Base-by-base conservation (phyloP, 2,888 invertebrate genomes). In the Bugula neritina region DNA sequence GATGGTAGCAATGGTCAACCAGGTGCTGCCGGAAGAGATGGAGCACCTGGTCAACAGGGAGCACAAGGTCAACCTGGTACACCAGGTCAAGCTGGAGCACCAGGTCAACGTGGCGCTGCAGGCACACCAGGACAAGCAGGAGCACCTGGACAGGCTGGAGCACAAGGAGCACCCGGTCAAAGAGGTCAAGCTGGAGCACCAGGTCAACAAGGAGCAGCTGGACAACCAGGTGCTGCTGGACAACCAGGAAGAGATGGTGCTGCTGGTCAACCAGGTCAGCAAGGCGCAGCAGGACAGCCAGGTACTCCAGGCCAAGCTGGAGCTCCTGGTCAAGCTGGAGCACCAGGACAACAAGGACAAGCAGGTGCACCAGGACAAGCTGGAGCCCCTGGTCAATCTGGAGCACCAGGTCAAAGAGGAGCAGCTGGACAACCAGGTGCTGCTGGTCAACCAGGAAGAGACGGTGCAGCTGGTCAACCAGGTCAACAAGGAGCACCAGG, bases 11-110 rank as follows among this genome's bases (percentile, higher is more conserved):
- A n/a, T n/a, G n/a, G n/a, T n/a, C n/a, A n/a, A n/a, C n/a, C n/a
- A n/a, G n/a, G n/a, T n/a, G n/a, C n/a, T n/a, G n/a, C n/a, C n/a
- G n/a, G n/a, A n/a, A n/a, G n/a, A n/a, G n/a, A n/a, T n/a, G n/a
- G n/a, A n/a, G n/a, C n/a, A n/a, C n/a, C n/a, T 55, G 73, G 73
- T 52, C 71, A 54, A 34, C 54, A 63, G 27, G 73, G 73, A 1
- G 27, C 54, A 23, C 69, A 58, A 63, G 73, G n/a, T n/a, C n/a
- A n/a, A n/a, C n/a, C n/a, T n/a, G n/a, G n/a, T n/a, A n/a, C n/a
- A n/a, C n/a, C n/a, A n/a, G n/a, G n/a, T n/a, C n/a, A n/a, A n/a
- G n/a, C n/a, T n/a, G n/a, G n/a, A n/a, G n/a, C n/a, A n/a, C n/a
- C n/a, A n/a, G n/a, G n/a, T n/a, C n/a, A n/a, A n/a, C n/a, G n/a